phyloP scores from a whole-genome alignment of 2,113 vertebrate genomes.

The Aleadryas rufinucha region DNA sequence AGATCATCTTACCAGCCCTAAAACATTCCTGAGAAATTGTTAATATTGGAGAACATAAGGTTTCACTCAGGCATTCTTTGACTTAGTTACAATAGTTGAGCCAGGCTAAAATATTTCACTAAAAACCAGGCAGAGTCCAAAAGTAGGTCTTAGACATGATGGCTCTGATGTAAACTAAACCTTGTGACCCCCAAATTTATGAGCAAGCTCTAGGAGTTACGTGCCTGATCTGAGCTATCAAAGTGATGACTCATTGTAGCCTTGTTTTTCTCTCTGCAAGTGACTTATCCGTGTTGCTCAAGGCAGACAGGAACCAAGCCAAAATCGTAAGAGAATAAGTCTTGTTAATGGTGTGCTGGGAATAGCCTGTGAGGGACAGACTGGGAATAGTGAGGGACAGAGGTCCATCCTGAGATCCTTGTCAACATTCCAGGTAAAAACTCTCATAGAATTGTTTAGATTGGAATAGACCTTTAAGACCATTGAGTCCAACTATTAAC shows the following conservation, averaged over 20 bases:
- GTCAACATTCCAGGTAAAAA: neutral
- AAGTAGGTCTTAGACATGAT: neutral
- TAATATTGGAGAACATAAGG: neutral
- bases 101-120: neutral
- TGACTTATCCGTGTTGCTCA: neutral
- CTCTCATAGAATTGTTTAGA: neutral
- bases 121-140: neutral
- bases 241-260: neutral
- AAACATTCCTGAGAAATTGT: neutral
- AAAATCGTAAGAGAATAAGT: fast-evolving
- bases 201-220: neutral
- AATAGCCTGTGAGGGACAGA: neutral
- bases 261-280: neutral
- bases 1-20: neutral
- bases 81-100: neutral
- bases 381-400: neutral
- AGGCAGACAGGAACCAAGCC: neutral
- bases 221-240: neutral
- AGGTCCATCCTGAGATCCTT: neutral
- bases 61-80: neutral
- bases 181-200: neutral
- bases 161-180: neutral
- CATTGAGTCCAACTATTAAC: neutral
- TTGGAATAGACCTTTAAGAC: neutral
- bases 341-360: neutral